Percentiles rank a stretch among this genome's conserved stretches.
These are phyloP conservation scores for Thamnophis sirtalis DNA, from an alignment of 2,113 vertebrate genomes.

Conservation along the genomic window DNA sequence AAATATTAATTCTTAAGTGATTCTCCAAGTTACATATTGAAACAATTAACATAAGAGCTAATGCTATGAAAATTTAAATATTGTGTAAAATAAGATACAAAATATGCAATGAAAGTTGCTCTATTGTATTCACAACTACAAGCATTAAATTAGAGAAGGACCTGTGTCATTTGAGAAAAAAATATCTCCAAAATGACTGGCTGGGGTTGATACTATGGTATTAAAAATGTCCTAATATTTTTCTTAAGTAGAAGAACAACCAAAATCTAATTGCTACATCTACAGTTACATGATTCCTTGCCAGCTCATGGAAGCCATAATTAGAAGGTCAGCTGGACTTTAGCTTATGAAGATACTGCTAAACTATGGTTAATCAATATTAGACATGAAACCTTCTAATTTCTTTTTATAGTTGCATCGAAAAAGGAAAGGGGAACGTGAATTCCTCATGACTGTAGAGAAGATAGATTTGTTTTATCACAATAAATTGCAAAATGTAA, in stretches of 20 bases:
- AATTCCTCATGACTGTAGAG: neutral
- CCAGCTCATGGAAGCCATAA: neutral
- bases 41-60: neutral
- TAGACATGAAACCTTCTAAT: neutral
- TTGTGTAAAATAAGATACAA: neutral
- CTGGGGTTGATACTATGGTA: neutral
- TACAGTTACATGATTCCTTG: neutral
- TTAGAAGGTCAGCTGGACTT: neutral
- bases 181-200: neutral
- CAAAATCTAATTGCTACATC: neutral
- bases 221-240: neutral
- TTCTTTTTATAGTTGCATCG: neutral
- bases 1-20: neutral
- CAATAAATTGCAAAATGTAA: neutral
- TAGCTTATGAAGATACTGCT: neutral
- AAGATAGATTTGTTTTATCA: neutral
- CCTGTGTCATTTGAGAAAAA: neutral
- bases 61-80: neutral
- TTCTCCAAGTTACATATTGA: neutral
- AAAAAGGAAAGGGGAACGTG: neutral
- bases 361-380: neutral
- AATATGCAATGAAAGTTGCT: neutral
- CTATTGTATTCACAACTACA: neutral
- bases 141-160: neutral
- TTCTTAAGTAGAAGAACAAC: neutral